phyloP scores from a whole-genome alignment of 2,888 invertebrate species.

The Hyposoter dolosus region DNA sequence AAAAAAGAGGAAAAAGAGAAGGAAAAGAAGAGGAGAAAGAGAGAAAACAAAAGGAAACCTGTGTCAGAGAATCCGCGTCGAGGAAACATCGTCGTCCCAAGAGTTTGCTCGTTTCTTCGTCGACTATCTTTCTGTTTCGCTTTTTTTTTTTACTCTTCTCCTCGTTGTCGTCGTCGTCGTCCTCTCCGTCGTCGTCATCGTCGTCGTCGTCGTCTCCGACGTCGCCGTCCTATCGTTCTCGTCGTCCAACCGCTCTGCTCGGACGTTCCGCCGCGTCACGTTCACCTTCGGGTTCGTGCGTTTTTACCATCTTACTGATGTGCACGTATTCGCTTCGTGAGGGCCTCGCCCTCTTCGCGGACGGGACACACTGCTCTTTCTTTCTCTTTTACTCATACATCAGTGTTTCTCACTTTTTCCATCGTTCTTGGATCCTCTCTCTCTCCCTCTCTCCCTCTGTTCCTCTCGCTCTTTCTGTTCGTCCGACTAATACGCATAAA shows the following conservation, averaged over 20 bases:
- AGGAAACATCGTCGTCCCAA: constrained; percentile 67
- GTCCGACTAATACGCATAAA: constrained; percentile 61
- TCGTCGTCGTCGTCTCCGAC: constrained; percentile 35
- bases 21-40: constrained; percentile 49
- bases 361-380: constrained; percentile 57
- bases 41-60: constrained; percentile 52
- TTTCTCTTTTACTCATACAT: constrained; percentile 65
- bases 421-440: constrained; percentile 68
- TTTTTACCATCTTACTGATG: constrained; percentile 73
- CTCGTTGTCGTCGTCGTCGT: constrained; percentile 26
- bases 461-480: constrained; percentile 42
- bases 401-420: constrained; percentile 70
- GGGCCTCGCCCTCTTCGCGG: constrained; percentile 74
- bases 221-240: constrained; percentile 64
- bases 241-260: too few relatives aligned
- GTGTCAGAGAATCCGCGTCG: constrained; percentile 70
- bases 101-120: constrained; percentile 64
- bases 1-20: constrained; percentile 50
- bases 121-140: constrained; percentile 47
- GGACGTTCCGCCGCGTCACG: constrained; percentile 77
- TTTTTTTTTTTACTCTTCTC: constrained; percentile 44
- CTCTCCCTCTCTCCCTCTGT: constrained; percentile 29
- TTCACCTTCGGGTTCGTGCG: constrained; percentile 76
- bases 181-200: constrained; percentile 5
- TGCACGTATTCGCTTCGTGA: constrained; percentile 76